phyloP scores from a whole-genome alignment of 1,140 invertebrate genomes.

The Drosophila insularis region DNA sequence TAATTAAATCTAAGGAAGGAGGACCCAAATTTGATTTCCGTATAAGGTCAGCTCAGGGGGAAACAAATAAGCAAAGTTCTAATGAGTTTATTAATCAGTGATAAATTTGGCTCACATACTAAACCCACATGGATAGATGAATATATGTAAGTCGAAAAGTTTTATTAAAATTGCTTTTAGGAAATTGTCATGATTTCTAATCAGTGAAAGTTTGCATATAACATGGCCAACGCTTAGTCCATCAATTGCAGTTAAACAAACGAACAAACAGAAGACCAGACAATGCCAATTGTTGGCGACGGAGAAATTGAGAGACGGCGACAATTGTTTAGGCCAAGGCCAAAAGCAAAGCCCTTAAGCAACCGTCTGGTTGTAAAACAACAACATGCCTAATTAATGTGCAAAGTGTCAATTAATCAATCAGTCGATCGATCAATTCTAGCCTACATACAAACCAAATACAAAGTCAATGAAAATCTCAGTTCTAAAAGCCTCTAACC shows the following conservation, averaged over 20 bases:
- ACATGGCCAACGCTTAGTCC: slow-evolving; percentile 3
- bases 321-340: slow-evolving; percentile 41
- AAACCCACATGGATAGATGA: neutral
- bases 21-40: slow-evolving; percentile 30
- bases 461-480: slow-evolving; percentile 44
- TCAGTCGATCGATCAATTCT: slow-evolving; percentile 71
- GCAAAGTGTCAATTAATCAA: slow-evolving; percentile 80
- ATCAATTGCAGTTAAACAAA: slow-evolving; percentile 13
- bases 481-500: slow-evolving; percentile 9
- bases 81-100: slow-evolving; percentile 75
- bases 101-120: slow-evolving; percentile 52
- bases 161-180: slow-evolving; percentile 22
- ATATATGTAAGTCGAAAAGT: slow-evolving; percentile 29
- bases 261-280: slow-evolving; percentile 2
- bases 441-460: slow-evolving; percentile 22
- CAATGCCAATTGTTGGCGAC: neutral
- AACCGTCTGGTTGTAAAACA: slow-evolving; percentile 19
- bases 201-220: slow-evolving; percentile 26
- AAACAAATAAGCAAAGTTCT: slow-evolving; percentile 64
- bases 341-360: slow-evolving; percentile 33
- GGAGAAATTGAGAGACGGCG: neutral
- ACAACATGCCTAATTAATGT: slow-evolving; percentile 69
- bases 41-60: slow-evolving; percentile 23
- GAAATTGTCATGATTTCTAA: slow-evolving; percentile 69
- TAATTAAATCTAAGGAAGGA: slow-evolving; percentile 56